A percentile compares a stretch with the other conserved stretches of the same genome.
Evolutionary conservation across 2,888 invertebrate genomes (phyloP).

Genomic region (Stenichneumon culpator): DNA sequence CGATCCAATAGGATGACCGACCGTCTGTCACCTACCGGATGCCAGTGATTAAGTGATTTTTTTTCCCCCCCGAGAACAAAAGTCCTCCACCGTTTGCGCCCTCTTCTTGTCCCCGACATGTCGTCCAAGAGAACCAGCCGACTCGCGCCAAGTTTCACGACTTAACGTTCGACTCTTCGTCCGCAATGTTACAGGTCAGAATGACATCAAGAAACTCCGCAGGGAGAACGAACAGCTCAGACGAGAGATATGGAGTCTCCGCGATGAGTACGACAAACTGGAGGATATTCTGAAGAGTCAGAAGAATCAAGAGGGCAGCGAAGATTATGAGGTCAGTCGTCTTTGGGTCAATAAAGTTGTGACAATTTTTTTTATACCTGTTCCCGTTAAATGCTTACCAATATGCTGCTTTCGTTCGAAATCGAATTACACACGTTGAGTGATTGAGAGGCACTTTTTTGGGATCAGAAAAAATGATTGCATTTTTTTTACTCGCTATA

Average conservation of each 20-base stretch:
- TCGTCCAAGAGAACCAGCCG: neutral
- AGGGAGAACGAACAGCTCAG: slow-evolving; percentile 95
- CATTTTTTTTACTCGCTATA: too few species aligned
- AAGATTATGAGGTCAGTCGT: slow-evolving; percentile 79
- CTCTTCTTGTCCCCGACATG: slow-evolving; percentile 29
- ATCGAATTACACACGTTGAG: too few species aligned
- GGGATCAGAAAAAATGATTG: too few species aligned
- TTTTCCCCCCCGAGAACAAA: slow-evolving; percentile 58
- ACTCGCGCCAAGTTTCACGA: neutral
- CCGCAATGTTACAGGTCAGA: slow-evolving; percentile 89
- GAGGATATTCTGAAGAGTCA: slow-evolving; percentile 90
- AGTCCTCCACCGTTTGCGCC: slow-evolving; percentile 44
- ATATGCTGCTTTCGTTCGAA: too few species aligned
- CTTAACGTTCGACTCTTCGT: slow-evolving; percentile 32
- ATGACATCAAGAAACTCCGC: slow-evolving; percentile 95
- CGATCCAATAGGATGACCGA: slow-evolving; percentile 74
- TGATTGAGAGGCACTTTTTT: too few species aligned
- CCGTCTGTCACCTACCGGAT: slow-evolving; percentile 69
- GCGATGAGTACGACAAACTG: slow-evolving; percentile 95
- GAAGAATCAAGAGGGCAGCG: slow-evolving; percentile 80
- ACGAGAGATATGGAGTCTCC: slow-evolving; percentile 94
- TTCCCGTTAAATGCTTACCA: too few species aligned
- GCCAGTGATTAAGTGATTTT: slow-evolving; percentile 76
- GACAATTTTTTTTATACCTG: neutral
- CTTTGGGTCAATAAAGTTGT: neutral